phyloP scores from a whole-genome alignment of 2,888 invertebrate species.

The Endomychus coccineus region DNA sequence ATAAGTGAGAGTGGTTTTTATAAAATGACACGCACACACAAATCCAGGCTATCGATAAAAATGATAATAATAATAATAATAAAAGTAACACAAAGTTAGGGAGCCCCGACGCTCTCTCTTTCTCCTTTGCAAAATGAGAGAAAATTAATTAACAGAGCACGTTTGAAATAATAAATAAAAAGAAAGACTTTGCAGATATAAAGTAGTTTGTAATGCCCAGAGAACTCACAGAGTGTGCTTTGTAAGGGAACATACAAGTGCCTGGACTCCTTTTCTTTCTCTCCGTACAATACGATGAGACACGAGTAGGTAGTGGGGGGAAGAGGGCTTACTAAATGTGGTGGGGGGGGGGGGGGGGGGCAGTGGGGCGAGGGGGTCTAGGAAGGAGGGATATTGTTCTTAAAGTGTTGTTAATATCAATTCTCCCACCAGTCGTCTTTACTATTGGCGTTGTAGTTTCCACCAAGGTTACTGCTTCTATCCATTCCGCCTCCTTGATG shows the following conservation, averaged over 20 bases:
- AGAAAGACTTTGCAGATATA: constrained; percentile 10
- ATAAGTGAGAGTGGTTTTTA: no score
- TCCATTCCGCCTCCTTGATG: constrained; percentile 31
- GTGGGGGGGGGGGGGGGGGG: no score
- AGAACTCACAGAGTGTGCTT: constrained; percentile 6
- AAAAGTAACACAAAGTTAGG: constrained; percentile 7
- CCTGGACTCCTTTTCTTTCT: no score
- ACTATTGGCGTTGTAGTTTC: constrained; percentile 34
- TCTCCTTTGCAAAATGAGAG: constrained; percentile 5
- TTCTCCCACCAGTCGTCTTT: constrained; percentile 41
- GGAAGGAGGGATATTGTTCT: constrained; percentile 8
- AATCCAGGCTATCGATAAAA: no score
- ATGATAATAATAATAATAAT: no score
- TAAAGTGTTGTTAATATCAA: constrained; percentile 9
- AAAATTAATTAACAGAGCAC: constrained; percentile 8
- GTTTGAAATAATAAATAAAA: constrained; percentile 10
- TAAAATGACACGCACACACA: no score
- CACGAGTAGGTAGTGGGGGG: no score
- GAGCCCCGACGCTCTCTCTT: constrained; percentile 18
- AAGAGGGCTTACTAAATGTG: no score
- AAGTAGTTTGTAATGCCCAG: constrained; percentile 12
- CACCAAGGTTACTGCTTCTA: constrained; percentile 40
- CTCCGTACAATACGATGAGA: no score
- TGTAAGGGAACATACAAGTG: no score
- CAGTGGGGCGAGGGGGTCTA: no score